Evolutionary conservation across 2,797 vertebrate species (phyloP).

Genomic region (Lacerta agilis): DNA sequence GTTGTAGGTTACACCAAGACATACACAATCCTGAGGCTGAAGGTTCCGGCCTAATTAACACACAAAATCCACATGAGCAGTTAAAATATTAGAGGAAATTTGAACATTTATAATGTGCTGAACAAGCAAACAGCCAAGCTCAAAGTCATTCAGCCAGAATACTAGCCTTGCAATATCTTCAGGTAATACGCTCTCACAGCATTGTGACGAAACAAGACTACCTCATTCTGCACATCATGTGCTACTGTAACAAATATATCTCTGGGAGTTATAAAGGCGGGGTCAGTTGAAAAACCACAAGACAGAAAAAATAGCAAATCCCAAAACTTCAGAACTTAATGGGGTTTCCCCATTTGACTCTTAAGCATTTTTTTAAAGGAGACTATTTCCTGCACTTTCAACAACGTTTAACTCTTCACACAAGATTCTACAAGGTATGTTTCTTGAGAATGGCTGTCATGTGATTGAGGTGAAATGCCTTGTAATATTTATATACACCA

Average conservation of each 20-base stretch:
- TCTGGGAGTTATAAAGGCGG: constrained; percentile 42
- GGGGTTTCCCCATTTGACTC: neutral
- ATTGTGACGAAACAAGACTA: neutral
- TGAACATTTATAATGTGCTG: neutral
- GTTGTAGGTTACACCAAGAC: rapidly evolving
- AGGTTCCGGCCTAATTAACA: neutral
- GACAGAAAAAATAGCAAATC: constrained; percentile 23
- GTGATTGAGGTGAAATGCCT: too few relatives aligned
- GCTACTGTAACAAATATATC: constrained; percentile 54
- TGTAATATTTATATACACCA: neutral
- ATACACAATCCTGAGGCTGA: neutral
- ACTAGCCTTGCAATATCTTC: neutral
- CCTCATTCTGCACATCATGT: constrained; percentile 35
- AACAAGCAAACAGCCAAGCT: neutral
- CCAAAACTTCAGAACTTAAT: constrained; percentile 23
- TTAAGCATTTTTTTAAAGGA: neutral
- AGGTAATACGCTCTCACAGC: neutral
- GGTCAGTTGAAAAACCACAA: constrained; percentile 51
- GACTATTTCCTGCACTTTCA: neutral
- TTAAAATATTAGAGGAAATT: constrained; percentile 6
- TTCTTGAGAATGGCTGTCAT: neutral
- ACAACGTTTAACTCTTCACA: neutral
- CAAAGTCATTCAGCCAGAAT: constrained; percentile 1
- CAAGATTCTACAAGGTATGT: neutral
- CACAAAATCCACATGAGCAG: neutral